Conservation (phyloP, 2,888 invertebrate species). For the Parapristionchus giblindavisi region DNA sequence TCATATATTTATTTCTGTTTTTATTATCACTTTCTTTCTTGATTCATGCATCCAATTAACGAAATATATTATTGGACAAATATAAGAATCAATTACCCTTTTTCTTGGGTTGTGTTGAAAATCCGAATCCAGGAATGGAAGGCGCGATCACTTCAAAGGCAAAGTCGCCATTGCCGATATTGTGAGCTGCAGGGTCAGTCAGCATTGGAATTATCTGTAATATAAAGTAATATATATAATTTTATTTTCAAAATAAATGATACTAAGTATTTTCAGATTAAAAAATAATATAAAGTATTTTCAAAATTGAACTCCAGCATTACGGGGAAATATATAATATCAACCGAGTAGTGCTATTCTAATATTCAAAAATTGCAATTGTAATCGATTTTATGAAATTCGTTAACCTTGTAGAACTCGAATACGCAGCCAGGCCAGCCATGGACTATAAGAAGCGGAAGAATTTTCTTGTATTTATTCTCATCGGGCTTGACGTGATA, state of each 20-base stretch:
- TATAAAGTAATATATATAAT: neutral
- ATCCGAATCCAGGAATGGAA: conserved; percentile 75
- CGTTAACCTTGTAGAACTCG: conserved; percentile 77
- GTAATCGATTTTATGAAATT: neutral
- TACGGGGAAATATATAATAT: no score
- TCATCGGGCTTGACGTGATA: conserved; percentile 77
- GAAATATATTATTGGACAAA: neutral
- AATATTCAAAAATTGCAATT: no score
- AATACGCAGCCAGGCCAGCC: conserved; percentile 87
- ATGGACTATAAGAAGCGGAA: conserved; percentile 79
- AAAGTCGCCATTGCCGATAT: conserved; percentile 31
- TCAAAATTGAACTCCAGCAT: no score
- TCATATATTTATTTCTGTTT: neutral
- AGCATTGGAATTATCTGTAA: conserved; percentile 71
- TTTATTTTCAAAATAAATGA: neutral
- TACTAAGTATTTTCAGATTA: neutral
- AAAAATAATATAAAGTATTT: neutral
- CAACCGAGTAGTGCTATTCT: no score
- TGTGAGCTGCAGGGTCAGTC: conserved; percentile 74
- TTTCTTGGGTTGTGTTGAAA: conserved; percentile 75
- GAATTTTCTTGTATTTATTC: conserved; percentile 59
- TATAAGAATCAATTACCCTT: conserved; percentile 72
- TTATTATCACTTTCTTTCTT: neutral
- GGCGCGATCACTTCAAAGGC: conserved; percentile 73
- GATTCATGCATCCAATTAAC: neutral